Conservation (phyloP, 2,797 vertebrate genomes). For the Acrocephalus scirpaceus region DNA sequence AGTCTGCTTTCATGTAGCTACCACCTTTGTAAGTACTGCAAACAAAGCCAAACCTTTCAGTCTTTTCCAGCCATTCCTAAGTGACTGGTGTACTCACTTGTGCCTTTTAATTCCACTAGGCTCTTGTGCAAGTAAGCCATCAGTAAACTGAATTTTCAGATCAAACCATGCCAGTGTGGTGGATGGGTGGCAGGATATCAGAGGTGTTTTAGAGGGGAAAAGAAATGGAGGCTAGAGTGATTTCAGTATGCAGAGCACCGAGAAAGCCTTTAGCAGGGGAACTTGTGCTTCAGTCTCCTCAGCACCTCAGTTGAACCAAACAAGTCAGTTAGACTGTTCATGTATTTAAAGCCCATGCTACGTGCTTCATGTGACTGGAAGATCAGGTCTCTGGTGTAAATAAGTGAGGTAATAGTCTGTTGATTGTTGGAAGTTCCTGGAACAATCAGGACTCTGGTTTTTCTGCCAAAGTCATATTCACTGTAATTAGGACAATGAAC, state of each 20-base stretch:
- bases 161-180: not conserved
- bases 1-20: not conserved
- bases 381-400: slow-evolving; percentile 24
- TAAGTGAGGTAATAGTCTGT: slow-evolving; percentile 33
- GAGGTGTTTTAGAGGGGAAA: not conserved
- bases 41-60: not conserved
- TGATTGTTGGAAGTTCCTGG: slow-evolving; percentile 41
- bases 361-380: not conserved
- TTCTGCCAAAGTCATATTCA: slow-evolving; percentile 46
- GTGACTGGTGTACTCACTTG: not conserved
- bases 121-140: not conserved
- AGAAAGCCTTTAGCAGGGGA: not conserved
- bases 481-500: slow-evolving; percentile 14
- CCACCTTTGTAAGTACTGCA: not conserved
- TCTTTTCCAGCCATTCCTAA: not conserved
- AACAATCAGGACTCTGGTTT: not conserved
- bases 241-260: not conserved
- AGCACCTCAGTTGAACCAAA: not conserved
- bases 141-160: not conserved
- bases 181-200: not conserved
- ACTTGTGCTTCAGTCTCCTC: not conserved
- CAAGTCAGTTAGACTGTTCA: not conserved
- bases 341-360: not conserved
- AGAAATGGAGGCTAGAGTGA: not conserved
- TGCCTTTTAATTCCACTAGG: not conserved